A percentile compares a stretch with the other conserved stretches of the same genome.
phyloP scores from a whole-genome alignment of 2,888 invertebrate species.

The Flexamia atlantica region DNA sequence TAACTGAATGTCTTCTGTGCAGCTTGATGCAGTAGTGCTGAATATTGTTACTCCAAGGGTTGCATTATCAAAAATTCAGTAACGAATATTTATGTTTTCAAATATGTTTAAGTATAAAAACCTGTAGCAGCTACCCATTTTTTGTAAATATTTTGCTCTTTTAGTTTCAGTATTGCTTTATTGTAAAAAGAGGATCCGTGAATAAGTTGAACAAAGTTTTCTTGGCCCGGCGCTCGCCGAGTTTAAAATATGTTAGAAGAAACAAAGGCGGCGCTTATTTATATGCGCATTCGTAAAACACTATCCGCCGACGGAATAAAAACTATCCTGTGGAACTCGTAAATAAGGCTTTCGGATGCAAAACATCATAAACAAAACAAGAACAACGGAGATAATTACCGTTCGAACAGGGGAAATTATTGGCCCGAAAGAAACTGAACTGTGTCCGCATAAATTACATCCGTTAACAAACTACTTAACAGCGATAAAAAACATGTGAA shows the following conservation, averaged over 20 bases:
- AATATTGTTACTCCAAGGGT: too few relatives aligned
- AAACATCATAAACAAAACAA: conserved; percentile 33
- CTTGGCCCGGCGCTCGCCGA: background rate
- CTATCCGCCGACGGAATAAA: conserved; percentile 23
- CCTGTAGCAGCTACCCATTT: too few relatives aligned
- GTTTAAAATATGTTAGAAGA: conserved; percentile 21
- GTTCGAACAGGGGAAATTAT: conserved; percentile 36
- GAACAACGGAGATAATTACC: conserved; percentile 17
- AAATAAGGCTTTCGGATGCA: conserved; percentile 41
- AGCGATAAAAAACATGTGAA: conserved; percentile 33
- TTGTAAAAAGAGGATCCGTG: background rate
- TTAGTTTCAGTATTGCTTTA: background rate
- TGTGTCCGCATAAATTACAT: conserved; percentile 43
- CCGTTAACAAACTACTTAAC: conserved; percentile 40
- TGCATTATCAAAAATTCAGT: too few relatives aligned
- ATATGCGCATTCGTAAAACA: conserved; percentile 39
- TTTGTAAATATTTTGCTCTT: too few relatives aligned
- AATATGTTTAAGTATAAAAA: too few relatives aligned
- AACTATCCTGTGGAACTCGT: conserved; percentile 24
- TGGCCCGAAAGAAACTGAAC: conserved; percentile 41
- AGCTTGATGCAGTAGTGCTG: too few relatives aligned
- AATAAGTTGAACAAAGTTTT: conserved; percentile 18
- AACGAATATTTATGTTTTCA: too few relatives aligned
- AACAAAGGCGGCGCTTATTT: conserved; percentile 20
- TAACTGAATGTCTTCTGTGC: too few relatives aligned